These are phyloP conservation scores for Siniperca knerii DNA, from an alignment of 2,113 vertebrate genomes.

Conservation along the genomic window DNA sequence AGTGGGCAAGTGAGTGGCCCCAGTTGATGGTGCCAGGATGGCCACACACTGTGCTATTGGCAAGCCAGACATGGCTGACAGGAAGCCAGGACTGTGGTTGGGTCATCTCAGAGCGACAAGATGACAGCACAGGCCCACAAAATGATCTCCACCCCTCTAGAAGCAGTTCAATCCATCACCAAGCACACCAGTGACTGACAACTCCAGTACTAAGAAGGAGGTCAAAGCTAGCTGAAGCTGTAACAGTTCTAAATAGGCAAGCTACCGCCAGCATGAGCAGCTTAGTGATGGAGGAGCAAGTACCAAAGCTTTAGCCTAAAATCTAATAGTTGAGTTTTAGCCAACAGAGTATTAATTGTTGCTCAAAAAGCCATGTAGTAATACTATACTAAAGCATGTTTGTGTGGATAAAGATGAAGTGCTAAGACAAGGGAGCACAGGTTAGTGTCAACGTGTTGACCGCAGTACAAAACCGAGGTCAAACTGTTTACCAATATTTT, in stretches of 20 bases:
- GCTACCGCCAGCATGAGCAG: conserved; percentile 44
- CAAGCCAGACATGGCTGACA: conserved; percentile 57
- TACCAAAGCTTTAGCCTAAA: conserved; percentile 50
- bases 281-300: conserved; percentile 54
- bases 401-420: conserved; percentile 10
- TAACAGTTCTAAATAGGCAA: conserved; percentile 54
- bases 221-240: conserved; percentile 63
- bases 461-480: background rate
- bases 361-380: conserved; percentile 48
- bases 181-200: conserved; percentile 48
- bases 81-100: conserved; percentile 68
- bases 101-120: conserved; percentile 71
- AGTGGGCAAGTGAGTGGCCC: conserved; percentile 62
- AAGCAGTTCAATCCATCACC: conserved; percentile 51
- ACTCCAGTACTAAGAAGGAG: conserved; percentile 49
- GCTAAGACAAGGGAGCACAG: background rate
- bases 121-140: conserved; percentile 57
- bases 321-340: conserved; percentile 62
- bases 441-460: conserved; percentile 14
- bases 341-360: conserved; percentile 56
- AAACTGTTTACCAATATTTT: conserved; percentile 9
- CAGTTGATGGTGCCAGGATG: conserved; percentile 54
- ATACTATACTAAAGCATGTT: conserved; percentile 23
- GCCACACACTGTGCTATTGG: conserved; percentile 56
- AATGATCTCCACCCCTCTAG: conserved; percentile 36